phyloP scores from a whole-genome alignment of 2,797 vertebrate genomes.

The Notamacropus eugenii region DNA sequence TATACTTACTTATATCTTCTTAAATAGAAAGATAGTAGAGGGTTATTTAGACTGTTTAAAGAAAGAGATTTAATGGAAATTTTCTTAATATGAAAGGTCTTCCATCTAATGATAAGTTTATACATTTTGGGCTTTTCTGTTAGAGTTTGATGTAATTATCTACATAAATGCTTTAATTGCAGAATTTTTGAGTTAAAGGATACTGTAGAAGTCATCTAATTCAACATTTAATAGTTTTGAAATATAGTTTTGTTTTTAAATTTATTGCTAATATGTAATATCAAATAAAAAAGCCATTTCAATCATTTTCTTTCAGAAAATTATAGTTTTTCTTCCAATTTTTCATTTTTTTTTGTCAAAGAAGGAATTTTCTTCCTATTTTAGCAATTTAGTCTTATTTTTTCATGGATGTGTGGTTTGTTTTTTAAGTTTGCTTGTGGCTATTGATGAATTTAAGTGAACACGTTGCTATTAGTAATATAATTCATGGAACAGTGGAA shows the following conservation, averaged over 20 bases:
- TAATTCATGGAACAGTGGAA: constrained; percentile 27
- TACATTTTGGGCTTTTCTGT: constrained; percentile 50
- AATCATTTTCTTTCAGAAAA: constrained; percentile 38
- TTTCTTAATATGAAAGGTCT: not conserved
- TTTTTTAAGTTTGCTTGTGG: constrained; percentile 29
- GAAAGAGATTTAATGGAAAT: not conserved
- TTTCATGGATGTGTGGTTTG: not conserved
- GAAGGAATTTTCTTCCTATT: constrained; percentile 48
- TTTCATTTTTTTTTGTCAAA: constrained; percentile 37
- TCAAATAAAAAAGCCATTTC: constrained; percentile 40
- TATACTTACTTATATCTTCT: not conserved
- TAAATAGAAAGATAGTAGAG: not conserved
- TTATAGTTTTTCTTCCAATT: constrained; percentile 12
- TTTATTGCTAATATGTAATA: constrained; percentile 37
- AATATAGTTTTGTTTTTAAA: constrained; percentile 45
- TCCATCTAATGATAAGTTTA: constrained; percentile 10
- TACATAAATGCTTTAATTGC: not conserved
- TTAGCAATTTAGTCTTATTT: constrained; percentile 35
- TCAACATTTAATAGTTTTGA: constrained; percentile 4
- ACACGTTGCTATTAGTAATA: not conserved
- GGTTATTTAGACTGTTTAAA: not conserved
- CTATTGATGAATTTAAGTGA: constrained; percentile 7
- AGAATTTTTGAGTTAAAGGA: not conserved
- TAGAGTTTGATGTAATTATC: constrained; percentile 28
- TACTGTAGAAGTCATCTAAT: not conserved